These are phyloP conservation scores for Peromyscus polionotus DNA, from an alignment of 2,113 vertebrate species.

Conservation along the genomic window DNA sequence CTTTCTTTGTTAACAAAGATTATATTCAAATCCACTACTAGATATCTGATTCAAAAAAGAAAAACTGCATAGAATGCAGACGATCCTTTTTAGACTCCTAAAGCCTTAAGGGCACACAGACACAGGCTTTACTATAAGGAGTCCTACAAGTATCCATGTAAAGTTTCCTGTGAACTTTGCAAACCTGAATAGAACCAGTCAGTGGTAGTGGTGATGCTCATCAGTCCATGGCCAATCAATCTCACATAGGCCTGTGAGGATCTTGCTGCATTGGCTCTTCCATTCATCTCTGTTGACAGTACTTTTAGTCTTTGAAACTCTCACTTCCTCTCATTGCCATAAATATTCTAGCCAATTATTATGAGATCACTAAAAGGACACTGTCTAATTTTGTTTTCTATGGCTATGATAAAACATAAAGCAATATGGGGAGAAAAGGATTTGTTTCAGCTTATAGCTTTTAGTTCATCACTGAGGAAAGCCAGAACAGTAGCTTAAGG, in stretches of 20 bases:
- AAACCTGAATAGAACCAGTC: not conserved
- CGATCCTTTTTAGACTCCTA: not conserved
- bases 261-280: not conserved
- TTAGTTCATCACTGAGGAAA: not conserved
- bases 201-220: not conserved
- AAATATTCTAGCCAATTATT: not conserved
- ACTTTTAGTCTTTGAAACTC: not conserved
- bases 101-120: not conserved
- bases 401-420: not conserved
- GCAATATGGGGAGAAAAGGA: not conserved
- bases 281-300: not conserved
- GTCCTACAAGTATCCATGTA: not conserved
- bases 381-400: not conserved
- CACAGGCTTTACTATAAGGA: not conserved
- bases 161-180: not conserved
- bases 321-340: not conserved
- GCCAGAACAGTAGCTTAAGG: not conserved
- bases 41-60: not conserved
- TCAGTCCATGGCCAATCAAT: not conserved
- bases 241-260: not conserved
- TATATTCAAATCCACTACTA: not conserved
- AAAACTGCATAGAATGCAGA: not conserved
- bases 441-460: not conserved
- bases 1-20: not conserved
- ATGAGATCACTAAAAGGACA: not conserved